Evolutionary conservation across 2,797 vertebrate genomes (phyloP), one percentile per base, ranked within the genome.

Genomic region (Lerista edwardsae): DNA sequence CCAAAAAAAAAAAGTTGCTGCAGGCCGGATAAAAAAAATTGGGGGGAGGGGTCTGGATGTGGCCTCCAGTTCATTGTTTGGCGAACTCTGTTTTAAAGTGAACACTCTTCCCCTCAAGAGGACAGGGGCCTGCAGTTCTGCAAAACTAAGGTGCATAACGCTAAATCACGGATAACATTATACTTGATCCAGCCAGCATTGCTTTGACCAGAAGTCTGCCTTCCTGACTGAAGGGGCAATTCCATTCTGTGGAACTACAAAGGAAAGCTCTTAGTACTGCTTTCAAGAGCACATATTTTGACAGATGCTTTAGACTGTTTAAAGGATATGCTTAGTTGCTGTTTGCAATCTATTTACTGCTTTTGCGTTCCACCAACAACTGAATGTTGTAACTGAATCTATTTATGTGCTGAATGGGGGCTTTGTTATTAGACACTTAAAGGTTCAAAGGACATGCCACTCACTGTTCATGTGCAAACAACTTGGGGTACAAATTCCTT

Each of bases 191-290:
- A 19, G 17, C 55, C 69, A 82, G 47, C 6, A 47, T 47, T 47
- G 47, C 47, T 47, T 0, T 51, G 72, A 86, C 72, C 90, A 86
- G 0, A 36, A 86, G 69, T 69, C 19, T 81, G 82, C 80, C 76
- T 83, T 74, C 68, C 77, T 55, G 55, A 64, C 34, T 85, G 31
- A 93, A 89, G 86, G 83, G 82, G 82, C 84, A 91, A 75, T 65
- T 83, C 31, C 44, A 83, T 75, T 82, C 85, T 88, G 75, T 41
- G 39, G 80, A 90, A 88, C 93, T 90, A 90, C 83, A 88, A 85
- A 67, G 21, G 80, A 91, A 92, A 91, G 77, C 79, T 89, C 91
- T 84, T 80, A 91, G 88, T 86, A 89, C 62, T 74, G 79, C 55
- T 91, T 86, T 84, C 75, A 51, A 36, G 69, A 83, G 15, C 2